A percentile compares a stretch with the other conserved stretches of the same genome.
These are phyloP conservation scores for Choreutis nemorana DNA, from an alignment of 2,888 invertebrate species.

Conservation along the genomic window DNA sequence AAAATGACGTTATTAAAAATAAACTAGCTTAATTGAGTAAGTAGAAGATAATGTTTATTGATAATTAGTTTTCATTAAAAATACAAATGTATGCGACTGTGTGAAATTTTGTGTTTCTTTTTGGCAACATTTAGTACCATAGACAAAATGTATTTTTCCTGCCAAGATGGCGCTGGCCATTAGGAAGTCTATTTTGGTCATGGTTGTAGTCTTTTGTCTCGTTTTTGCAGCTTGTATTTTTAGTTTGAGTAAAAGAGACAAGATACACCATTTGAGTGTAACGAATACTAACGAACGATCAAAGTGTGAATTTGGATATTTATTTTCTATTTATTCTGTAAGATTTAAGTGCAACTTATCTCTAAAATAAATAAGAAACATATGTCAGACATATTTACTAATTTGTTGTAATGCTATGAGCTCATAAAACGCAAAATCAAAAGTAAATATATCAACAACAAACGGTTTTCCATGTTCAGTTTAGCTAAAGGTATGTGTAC, in stretches of 20 bases:
- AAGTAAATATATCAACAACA: slow-evolving; percentile 26
- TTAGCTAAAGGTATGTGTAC: slow-evolving; percentile 59
- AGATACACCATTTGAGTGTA: slow-evolving; percentile 48
- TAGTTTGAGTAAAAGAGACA: slow-evolving; percentile 18
- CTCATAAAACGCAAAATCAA: slow-evolving; percentile 16
- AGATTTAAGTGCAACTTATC: slow-evolving; percentile 33
- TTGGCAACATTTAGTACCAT: slow-evolving; percentile 23
- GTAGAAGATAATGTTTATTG: no score
- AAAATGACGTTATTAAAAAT: no score
- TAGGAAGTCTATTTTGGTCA: slow-evolving; percentile 34
- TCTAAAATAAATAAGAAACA: slow-evolving; percentile 15
- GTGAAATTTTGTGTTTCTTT: slow-evolving; percentile 9
- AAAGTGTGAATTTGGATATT: no score
- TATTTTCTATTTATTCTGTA: slow-evolving; percentile 42
- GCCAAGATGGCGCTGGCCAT: slow-evolving; percentile 35
- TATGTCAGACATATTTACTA: slow-evolving; percentile 14
- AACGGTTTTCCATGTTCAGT: slow-evolving; percentile 40
- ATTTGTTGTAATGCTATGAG: slow-evolving; percentile 21
- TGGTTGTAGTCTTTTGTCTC: slow-evolving; percentile 28
- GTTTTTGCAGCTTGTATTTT: slow-evolving; percentile 16
- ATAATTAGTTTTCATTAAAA: no score
- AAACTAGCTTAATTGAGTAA: no score
- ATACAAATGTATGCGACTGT: no score
- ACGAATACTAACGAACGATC: slow-evolving; percentile 61
- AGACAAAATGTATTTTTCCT: slow-evolving; percentile 25